Evolutionary conservation across 2,797 vertebrate genomes (phyloP).

Genomic region (Pagetopsis macropterus): DNA sequence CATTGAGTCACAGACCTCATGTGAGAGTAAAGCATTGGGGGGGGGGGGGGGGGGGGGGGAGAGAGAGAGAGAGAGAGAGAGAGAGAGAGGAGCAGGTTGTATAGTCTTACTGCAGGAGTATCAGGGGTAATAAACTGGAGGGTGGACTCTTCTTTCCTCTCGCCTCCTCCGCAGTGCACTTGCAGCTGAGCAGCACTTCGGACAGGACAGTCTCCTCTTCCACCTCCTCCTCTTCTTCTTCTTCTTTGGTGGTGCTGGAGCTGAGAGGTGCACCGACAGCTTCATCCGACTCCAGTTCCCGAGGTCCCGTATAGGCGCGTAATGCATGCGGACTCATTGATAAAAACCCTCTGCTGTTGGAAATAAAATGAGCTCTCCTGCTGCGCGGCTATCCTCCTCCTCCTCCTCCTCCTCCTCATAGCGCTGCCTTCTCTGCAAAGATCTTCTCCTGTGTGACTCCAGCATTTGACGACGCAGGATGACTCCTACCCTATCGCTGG

Average conservation of each 20-base stretch:
- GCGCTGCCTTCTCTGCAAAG: constrained; percentile 51
- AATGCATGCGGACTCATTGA: constrained; percentile 66
- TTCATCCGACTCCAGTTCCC: constrained; percentile 54
- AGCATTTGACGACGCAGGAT: constrained; percentile 72
- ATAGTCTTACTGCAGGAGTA: constrained; percentile 60
- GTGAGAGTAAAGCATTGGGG: constrained; percentile 26
- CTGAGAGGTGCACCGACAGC: constrained; percentile 30
- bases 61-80: constrained; percentile 5
- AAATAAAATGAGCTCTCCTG: constrained; percentile 74
- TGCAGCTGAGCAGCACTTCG: constrained; percentile 75
- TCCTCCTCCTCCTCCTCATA: constrained; percentile 53
- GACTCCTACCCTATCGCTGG: constrained; percentile 72
- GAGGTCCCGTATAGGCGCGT: constrained; percentile 60
- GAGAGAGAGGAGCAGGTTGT: constrained; percentile 46
- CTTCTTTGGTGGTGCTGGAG: constrained; percentile 12
- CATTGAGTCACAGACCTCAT: constrained; percentile 31
- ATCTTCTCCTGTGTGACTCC: constrained; percentile 58
- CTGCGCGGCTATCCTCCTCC: constrained; percentile 60
- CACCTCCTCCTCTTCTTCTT: constrained; percentile 9
- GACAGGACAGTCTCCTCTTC: constrained; percentile 70
- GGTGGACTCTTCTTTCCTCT: constrained; percentile 49
- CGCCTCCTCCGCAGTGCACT: constrained; percentile 83
- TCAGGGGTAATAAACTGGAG: constrained; percentile 63
- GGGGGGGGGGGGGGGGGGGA: not conserved
- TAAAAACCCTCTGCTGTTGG: constrained; percentile 57